phyloP scores from a whole-genome alignment of 2,113 vertebrate species.

The Neotoma lepida region DNA sequence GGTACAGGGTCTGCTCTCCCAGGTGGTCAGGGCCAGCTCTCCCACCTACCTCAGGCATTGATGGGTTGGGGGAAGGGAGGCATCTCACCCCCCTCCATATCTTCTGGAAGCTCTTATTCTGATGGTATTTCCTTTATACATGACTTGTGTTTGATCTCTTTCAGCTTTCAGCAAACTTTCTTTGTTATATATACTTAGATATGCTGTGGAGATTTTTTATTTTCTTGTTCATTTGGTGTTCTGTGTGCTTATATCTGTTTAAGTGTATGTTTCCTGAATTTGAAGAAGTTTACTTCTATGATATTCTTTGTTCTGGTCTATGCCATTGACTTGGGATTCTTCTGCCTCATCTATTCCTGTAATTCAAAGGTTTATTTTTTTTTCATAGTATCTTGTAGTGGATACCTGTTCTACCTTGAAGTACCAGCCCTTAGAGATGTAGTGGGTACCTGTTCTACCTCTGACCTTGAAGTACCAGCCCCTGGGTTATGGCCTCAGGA shows the following conservation, averaged over 20 bases:
- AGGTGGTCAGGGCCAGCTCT: too few species aligned
- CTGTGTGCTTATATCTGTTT: not conserved
- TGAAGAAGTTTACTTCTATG: not conserved
- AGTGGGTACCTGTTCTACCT: too few species aligned
- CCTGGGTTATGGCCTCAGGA: too few species aligned
- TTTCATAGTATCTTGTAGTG: not conserved
- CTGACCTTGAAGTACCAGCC: too few species aligned
- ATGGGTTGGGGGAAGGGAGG: too few species aligned
- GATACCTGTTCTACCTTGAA: too few species aligned
- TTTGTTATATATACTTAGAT: not conserved
- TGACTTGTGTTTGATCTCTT: not conserved
- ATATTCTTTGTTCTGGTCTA: not conserved
- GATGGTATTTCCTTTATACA: not conserved
- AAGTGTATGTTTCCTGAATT: not conserved
- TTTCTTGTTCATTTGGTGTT: not conserved
- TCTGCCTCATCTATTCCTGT: not conserved
- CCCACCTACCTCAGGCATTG: too few species aligned
- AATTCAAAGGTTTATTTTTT: not conserved
- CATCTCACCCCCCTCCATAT: too few species aligned
- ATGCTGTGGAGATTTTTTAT: not conserved
- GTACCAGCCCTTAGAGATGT: too few species aligned
- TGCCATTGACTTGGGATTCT: not conserved
- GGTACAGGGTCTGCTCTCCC: too few species aligned
- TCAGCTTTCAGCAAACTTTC: not conserved
- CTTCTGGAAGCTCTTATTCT: not conserved